Percentiles rank a stretch among this genome's conserved stretches.
Conservation (phyloP, 2,888 invertebrate species). For the Koerneria pararmatus region DNA sequence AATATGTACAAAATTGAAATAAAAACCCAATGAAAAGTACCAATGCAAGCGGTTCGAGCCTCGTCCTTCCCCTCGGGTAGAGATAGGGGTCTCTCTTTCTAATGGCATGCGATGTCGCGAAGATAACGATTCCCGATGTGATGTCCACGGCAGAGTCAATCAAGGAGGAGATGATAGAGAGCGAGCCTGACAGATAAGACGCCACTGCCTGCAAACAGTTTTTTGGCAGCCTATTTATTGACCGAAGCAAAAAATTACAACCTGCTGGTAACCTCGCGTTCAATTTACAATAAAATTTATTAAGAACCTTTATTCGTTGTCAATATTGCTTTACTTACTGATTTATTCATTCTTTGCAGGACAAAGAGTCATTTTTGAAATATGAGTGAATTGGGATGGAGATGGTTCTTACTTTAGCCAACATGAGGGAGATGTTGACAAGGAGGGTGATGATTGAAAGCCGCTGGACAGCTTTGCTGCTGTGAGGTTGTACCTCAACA, state of each 20-base stretch:
- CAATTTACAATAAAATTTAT: background rate
- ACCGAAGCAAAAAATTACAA: background rate
- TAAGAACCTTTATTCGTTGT: background rate
- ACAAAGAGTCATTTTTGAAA: no score
- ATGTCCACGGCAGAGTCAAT: slow-evolving; percentile 64
- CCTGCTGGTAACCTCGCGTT: background rate
- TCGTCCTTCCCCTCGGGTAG: slow-evolving; percentile 63
- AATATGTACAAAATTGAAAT: no score
- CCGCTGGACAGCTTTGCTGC: slow-evolving; percentile 27
- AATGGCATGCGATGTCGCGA: slow-evolving; percentile 55
- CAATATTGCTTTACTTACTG: background rate
- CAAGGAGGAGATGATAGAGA: slow-evolving; percentile 63
- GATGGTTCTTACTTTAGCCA: slow-evolving; percentile 61
- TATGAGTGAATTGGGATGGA: no score
- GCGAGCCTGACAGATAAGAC: slow-evolving; percentile 62
- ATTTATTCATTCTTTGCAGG: slow-evolving; percentile 59
- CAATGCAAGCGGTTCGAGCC: slow-evolving; percentile 63
- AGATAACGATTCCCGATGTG: slow-evolving; percentile 58
- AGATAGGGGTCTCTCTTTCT: slow-evolving; percentile 61
- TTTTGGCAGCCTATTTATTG: background rate
- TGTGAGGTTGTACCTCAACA: background rate
- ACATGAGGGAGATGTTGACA: slow-evolving; percentile 59
- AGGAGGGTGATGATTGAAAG: slow-evolving; percentile 46
- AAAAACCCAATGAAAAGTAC: no score
- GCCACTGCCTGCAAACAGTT: slow-evolving; percentile 52